A percentile compares a stretch with the other conserved stretches of the same genome.
Evolutionary conservation across 2,888 invertebrate species (phyloP).

Genomic region (Plusia festucae): DNA sequence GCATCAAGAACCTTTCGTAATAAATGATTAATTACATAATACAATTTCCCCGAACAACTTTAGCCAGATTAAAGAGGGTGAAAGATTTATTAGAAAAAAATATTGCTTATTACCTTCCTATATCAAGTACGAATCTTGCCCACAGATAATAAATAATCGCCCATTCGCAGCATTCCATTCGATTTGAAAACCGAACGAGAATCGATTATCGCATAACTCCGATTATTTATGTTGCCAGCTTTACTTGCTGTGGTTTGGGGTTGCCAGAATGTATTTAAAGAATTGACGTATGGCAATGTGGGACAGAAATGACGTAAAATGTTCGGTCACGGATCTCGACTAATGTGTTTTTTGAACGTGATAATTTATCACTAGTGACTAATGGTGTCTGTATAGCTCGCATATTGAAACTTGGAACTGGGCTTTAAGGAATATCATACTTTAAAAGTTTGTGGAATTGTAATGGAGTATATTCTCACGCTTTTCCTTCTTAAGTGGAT

Average conservation of each 20-base stretch:
- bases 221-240: conserved; percentile 28
- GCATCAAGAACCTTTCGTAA: too few relatives aligned
- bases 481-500: not conserved
- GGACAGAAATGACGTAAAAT: conserved; percentile 17
- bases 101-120: not conserved
- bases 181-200: conserved; percentile 24
- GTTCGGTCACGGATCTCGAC: conserved; percentile 11
- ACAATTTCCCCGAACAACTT: conserved; percentile 1
- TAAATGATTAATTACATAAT: conserved; percentile 4
- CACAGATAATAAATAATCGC: conserved; percentile 23
- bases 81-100: not conserved
- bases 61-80: not conserved
- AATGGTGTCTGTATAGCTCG: not conserved
- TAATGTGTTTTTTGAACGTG: conserved; percentile 30
- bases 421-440: conserved; percentile 7
- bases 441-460: not conserved
- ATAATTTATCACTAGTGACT: conserved; percentile 24
- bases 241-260: conserved; percentile 29
- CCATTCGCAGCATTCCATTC: conserved; percentile 17
- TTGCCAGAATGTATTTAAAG: conserved; percentile 36
- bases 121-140: not conserved
- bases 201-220: conserved; percentile 31
- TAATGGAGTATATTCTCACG: not conserved
- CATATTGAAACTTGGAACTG: not conserved
- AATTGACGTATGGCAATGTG: conserved; percentile 35